Evolutionary conservation across 2,113 vertebrate species (phyloP), one percentile per base, ranked within the genome.

Genomic region (Stigmatopora nigra): DNA sequence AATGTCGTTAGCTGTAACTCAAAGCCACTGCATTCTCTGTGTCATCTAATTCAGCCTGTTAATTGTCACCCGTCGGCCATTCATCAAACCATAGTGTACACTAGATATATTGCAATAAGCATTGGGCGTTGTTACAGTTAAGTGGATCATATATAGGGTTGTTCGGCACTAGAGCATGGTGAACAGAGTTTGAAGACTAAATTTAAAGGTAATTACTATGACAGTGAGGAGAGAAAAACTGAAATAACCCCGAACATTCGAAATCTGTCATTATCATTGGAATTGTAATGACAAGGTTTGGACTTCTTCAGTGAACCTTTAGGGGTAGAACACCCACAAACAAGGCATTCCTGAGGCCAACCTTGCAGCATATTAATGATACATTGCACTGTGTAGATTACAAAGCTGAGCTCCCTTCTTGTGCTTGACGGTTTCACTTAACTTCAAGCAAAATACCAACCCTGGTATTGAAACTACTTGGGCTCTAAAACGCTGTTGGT

Each of bases 181-280:
- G 75, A 82, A 77, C 79, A 73, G 69, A 86, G 83, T 78, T 86
- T 88, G 77, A 81, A 80, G 82, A 90, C 91, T 92, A 92, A 91
- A 90, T 91, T 91, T 91, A 91, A 91, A 89, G 88, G 86, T 90
- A 92, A 92, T 89, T 92, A 82, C 89, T 91, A 90, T 89, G 88
- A 91, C 83, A 90, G 84, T 81, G 69, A 87, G 78, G 70, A 84
- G 84, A 85, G 76, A 87, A 88, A 31, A 85, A 84, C 85, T 86
- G 81, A 89, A 88, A 90, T 86, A 90, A 89, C 87, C 84, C 69
- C 73, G 68, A 87, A 77, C 81, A 73, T 87, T 86, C 82, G 85
- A 83, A 90, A 89, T 82, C 87, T 90, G 87, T 91, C 83, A 91
- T 92, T 91, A 91, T 90, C 89, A 89, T 78, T 88, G 89, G 86